Percentiles rank a stretch among this genome's conserved stretches.
Conservation (phyloP, 2,888 invertebrate species). For the Lithophane semibrunnea region DNA sequence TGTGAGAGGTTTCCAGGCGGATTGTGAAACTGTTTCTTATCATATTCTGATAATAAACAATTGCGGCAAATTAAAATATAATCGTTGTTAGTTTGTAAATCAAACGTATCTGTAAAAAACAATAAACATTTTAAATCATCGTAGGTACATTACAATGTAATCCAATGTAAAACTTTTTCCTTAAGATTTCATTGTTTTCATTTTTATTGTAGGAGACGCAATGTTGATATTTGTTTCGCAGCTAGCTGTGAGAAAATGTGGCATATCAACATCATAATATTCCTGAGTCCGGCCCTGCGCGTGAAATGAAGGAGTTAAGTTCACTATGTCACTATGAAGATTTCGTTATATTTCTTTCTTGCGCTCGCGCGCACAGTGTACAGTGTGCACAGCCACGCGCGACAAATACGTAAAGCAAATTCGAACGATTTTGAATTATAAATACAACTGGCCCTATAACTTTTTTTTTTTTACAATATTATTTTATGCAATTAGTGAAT, state of each 20-base stretch:
- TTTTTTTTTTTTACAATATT: too few species aligned
- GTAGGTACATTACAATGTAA: not conserved
- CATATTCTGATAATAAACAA: slow-evolving; percentile 45
- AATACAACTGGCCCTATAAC: too few species aligned
- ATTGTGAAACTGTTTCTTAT: slow-evolving; percentile 48
- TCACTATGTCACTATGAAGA: not conserved
- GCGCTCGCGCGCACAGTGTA: not conserved
- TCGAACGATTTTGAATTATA: too few species aligned
- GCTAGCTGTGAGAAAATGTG: not conserved
- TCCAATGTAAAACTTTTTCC: not conserved
- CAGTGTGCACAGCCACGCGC: not conserved
- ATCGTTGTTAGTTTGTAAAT: not conserved
- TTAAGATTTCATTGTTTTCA: not conserved
- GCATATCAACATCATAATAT: not conserved
- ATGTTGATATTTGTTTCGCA: not conserved
- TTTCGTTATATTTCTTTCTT: not conserved
- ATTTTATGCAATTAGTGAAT: too few species aligned
- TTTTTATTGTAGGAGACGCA: not conserved
- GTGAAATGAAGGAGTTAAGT: not conserved
- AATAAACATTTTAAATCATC: not conserved
- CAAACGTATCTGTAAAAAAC: slow-evolving; percentile 45
- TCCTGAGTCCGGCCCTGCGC: not conserved
- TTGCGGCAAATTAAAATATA: not conserved
- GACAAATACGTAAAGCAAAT: not conserved
- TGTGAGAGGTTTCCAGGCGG: slow-evolving; percentile 47